Percentiles rank a stretch among this genome's conserved stretches.
phyloP scores from a whole-genome alignment of 2,888 invertebrate species.

The Chaetoderma sp. region DNA sequence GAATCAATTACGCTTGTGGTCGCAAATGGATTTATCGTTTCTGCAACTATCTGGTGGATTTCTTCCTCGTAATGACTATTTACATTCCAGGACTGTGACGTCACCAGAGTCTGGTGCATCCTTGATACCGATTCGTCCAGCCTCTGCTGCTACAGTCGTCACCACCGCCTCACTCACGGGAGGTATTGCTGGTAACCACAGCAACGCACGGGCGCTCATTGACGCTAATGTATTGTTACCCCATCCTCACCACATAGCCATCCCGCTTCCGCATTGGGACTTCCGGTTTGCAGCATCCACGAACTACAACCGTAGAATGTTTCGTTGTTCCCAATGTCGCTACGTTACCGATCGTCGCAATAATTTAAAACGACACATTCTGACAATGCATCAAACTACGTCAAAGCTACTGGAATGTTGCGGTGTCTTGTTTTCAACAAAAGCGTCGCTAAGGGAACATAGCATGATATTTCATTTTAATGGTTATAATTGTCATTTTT shows the following conservation, averaged over 20 bases:
- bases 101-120: too few species aligned
- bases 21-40: too few species aligned
- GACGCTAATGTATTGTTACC: too few species aligned
- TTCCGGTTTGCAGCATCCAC: conserved; percentile 20
- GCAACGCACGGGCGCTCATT: too few species aligned
- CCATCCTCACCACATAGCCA: neutral
- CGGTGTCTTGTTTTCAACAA: conserved; percentile 68
- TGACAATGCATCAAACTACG: conserved; percentile 70
- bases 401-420: conserved; percentile 68
- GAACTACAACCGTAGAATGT: conserved; percentile 53
- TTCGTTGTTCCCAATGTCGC: conserved; percentile 65
- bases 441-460: conserved; percentile 69
- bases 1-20: too few species aligned
- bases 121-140: too few species aligned
- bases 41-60: too few species aligned
- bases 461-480: conserved; percentile 68
- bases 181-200: too few species aligned
- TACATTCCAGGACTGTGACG: too few species aligned
- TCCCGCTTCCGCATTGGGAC: conserved; percentile 1
- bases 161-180: too few species aligned
- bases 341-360: conserved; percentile 68
- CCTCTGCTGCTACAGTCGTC: too few species aligned
- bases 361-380: conserved; percentile 70
- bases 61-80: too few species aligned
- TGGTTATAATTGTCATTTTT: conserved; percentile 70